Conservation (phyloP, 2,113 vertebrate species). For the Daubentonia madagascariensis region DNA sequence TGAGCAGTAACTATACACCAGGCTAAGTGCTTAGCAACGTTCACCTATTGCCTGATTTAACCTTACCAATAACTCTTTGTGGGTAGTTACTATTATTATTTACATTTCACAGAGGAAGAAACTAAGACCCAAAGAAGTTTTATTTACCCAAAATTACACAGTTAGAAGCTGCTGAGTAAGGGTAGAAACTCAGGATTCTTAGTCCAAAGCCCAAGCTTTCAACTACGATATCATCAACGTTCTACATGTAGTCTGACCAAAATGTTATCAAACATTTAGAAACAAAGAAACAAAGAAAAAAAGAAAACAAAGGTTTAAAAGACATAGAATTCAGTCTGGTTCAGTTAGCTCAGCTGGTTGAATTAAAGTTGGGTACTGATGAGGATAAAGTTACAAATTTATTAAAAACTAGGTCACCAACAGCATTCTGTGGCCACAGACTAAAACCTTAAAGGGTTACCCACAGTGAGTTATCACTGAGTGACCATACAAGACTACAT, state of each 20-base stretch:
- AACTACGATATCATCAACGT: background rate
- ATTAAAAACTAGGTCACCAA: background rate
- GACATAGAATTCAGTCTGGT: background rate
- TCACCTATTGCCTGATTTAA: background rate
- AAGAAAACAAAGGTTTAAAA: background rate
- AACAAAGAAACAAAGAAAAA: background rate
- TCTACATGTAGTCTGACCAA: background rate
- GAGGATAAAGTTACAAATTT: background rate
- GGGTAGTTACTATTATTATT: background rate
- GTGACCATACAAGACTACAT: background rate
- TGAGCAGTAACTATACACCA: background rate
- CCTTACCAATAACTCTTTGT: background rate
- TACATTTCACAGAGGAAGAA: background rate
- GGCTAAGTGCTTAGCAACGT: background rate
- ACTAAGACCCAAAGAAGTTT: background rate
- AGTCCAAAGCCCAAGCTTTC: background rate
- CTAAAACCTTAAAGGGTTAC: background rate
- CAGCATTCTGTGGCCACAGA: background rate
- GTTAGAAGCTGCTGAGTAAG: background rate
- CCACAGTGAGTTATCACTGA: background rate
- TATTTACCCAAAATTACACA: background rate
- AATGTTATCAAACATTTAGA: background rate
- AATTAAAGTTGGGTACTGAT: background rate
- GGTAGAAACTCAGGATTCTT: background rate
- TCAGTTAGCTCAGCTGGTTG: background rate